A percentile compares a stretch with the other conserved stretches of the same genome.
phyloP scores from a whole-genome alignment of 92 coral and sea anemone genomes.

The Virgularia gustaviana region DNA sequence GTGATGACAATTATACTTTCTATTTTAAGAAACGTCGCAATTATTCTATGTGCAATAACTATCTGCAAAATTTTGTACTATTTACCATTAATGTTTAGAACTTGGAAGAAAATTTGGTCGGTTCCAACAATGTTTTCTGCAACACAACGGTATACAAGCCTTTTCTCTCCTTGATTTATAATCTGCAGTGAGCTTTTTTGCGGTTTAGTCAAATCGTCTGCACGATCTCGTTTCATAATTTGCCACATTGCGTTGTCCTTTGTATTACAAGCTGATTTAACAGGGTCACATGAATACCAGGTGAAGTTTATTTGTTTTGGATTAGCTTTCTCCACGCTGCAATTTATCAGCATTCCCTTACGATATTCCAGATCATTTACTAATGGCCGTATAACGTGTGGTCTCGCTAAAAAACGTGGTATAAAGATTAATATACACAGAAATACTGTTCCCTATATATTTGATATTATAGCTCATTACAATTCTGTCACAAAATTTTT shows the following conservation, averaged over 20 bases:
- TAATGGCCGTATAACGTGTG: neutral
- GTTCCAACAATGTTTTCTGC: neutral
- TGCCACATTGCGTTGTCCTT: neutral
- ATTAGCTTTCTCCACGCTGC: neutral
- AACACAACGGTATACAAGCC: neutral
- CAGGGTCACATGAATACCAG: conserved; percentile 7
- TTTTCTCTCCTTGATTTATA: neutral
- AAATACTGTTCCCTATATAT: no score
- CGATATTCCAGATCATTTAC: neutral
- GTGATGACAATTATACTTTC: no score
- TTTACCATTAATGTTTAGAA: neutral
- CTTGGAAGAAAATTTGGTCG: neutral
- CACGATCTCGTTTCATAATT: no score
- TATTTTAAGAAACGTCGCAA: neutral
- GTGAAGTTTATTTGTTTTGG: conserved; percentile 5
- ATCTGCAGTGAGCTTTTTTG: neutral
- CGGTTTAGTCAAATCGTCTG: no score
- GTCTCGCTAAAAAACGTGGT: conserved; percentile 1
- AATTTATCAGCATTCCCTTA: conserved; percentile 11
- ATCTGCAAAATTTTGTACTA: no score
- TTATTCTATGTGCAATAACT: no score
- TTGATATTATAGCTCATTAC: no score
- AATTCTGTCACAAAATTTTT: no score
- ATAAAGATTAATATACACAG: no score
- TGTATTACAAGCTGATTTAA: neutral